Conservation (phyloP, 2,797 vertebrate genomes). For the Anomalospiza imberbis region DNA sequence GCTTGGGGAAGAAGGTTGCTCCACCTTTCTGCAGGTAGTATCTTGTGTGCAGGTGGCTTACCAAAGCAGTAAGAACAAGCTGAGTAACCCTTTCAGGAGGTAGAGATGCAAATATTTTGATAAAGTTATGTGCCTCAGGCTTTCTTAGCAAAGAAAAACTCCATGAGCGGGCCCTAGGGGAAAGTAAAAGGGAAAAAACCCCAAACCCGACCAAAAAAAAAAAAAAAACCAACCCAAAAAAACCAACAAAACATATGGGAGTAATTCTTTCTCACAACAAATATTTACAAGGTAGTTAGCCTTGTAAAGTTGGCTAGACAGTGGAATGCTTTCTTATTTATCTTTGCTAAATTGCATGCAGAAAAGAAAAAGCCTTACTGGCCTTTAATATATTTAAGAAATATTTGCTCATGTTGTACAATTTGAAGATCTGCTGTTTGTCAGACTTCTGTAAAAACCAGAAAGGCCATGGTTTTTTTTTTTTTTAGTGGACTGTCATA, state of each 20-base stretch:
- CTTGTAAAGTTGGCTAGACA: background rate
- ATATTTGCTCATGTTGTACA: background rate
- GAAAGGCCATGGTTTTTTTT: rapidly evolving
- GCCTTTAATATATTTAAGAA: background rate
- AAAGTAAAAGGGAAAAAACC: background rate
- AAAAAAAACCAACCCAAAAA: too few relatives aligned
- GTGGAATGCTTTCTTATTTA: background rate
- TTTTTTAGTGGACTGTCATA: background rate
- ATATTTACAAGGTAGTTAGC: background rate
- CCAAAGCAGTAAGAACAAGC: background rate
- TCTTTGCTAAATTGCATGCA: rapidly evolving
- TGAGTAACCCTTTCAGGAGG: background rate
- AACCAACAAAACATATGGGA: too few relatives aligned
- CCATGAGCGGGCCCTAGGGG: background rate
- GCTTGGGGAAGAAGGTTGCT: background rate
- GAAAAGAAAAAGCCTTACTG: background rate
- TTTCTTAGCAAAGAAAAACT: background rate
- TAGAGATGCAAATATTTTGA: background rate
- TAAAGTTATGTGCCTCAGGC: background rate
- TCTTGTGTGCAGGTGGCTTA: background rate
- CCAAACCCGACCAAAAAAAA: rapidly evolving
- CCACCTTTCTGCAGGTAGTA: background rate
- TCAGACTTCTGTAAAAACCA: background rate
- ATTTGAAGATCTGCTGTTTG: background rate
- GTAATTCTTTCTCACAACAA: background rate